Percentiles rank a stretch among this genome's conserved stretches.
phyloP scores from a whole-genome alignment of 1,140 invertebrate species.

The Anoplophora glabripennis region DNA sequence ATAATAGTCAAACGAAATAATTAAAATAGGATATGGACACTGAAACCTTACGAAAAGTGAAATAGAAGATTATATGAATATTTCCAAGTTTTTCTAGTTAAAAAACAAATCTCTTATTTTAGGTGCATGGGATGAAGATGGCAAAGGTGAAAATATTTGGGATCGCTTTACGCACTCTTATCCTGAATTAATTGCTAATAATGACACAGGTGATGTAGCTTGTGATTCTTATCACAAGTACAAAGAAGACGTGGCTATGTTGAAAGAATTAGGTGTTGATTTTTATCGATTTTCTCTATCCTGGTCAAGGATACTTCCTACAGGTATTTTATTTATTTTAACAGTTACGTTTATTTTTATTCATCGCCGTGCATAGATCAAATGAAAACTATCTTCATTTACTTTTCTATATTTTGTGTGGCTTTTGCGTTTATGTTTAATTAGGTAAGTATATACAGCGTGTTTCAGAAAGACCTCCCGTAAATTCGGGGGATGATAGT shows the following conservation, averaged over 20 bases:
- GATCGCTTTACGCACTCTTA: slow-evolving; percentile 41
- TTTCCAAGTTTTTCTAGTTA: no score
- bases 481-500: no score
- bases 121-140: slow-evolving; percentile 56
- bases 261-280: slow-evolving; percentile 48
- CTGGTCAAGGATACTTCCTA: slow-evolving; percentile 52
- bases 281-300: slow-evolving; percentile 60
- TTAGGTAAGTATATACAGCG: no score
- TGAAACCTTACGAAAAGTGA: no score
- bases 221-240: slow-evolving; percentile 52
- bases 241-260: slow-evolving; percentile 50
- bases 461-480: no score
- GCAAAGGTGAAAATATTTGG: slow-evolving; percentile 45
- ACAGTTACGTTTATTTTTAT: background rate
- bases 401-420: no score
- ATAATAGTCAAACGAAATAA: no score
- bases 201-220: slow-evolving; percentile 54
- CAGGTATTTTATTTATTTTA: slow-evolving; percentile 17
- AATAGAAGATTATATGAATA: no score
- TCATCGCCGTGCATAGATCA: background rate
- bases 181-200: slow-evolving; percentile 41
- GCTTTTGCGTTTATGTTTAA: no score
- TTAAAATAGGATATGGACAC: no score
- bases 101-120: no score
- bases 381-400: background rate